These are phyloP conservation scores for Oegoconia quadripuncta DNA, from an alignment of 2,888 invertebrate species.

Conservation along the genomic window DNA sequence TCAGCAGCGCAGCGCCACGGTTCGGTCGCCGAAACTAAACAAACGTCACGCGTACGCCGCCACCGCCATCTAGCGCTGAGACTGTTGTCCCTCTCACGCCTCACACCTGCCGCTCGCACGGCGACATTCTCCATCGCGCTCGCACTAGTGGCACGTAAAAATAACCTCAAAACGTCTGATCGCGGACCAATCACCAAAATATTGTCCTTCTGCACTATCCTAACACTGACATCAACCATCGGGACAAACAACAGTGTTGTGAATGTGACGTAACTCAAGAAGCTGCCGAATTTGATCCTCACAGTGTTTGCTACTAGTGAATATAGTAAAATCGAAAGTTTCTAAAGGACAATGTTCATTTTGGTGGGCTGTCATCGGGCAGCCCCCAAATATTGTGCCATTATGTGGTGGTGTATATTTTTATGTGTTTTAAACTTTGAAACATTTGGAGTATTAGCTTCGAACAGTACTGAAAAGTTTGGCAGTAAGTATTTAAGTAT, in stretches of 20 bases:
- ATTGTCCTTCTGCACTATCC: conserved; percentile 47
- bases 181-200: conserved; percentile 62
- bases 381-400: conserved; percentile 74
- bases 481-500: conserved; percentile 53
- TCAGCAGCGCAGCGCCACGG: conserved; percentile 70
- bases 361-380: conserved; percentile 76
- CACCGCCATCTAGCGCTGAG: conserved; percentile 62
- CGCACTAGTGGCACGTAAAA: conserved; percentile 74
- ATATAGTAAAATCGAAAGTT: conserved; percentile 68
- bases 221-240: conserved; percentile 51
- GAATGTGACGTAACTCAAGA: conserved; percentile 42
- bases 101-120: conserved; percentile 28
- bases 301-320: conserved; percentile 57
- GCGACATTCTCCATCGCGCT: conserved; percentile 69
- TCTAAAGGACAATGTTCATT: conserved; percentile 65
- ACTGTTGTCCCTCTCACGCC: conserved; percentile 48
- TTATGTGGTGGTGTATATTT: conserved; percentile 75
- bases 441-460: conserved; percentile 59
- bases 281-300: conserved; percentile 34
- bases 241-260: conserved; percentile 43
- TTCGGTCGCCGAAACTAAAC: conserved; percentile 70
- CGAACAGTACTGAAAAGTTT: conserved; percentile 49
- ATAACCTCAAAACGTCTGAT: conserved; percentile 71
- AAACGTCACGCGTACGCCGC: conserved; percentile 53
- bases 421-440: conserved; percentile 66